Conservation (phyloP, 2,113 vertebrate genomes). For the Perca schrenkii region DNA sequence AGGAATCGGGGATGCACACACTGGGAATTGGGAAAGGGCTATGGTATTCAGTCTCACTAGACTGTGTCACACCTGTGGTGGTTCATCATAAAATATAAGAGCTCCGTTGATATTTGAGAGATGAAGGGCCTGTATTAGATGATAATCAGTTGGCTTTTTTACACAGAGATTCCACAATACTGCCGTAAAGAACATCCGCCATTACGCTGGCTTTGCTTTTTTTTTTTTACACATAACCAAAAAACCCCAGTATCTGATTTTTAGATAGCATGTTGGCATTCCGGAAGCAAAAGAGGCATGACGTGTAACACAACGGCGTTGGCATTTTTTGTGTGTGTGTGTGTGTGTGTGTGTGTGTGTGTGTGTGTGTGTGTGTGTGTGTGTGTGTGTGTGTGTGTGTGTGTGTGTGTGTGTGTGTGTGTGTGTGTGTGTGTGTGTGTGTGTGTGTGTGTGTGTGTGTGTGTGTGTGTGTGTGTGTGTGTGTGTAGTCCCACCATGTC, state of each 20-base stretch:
- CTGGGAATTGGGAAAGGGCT: no score
- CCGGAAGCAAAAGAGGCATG: no score
- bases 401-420: not conserved
- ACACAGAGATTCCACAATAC: no score
- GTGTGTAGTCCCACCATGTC: not conserved
- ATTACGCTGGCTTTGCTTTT: no score
- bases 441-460: not conserved
- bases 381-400: not conserved
- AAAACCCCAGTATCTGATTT: not conserved
- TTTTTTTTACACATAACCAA: not conserved
- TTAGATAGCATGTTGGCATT: no score
- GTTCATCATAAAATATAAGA: slow-evolving; percentile 26
- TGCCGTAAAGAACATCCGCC: no score
- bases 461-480: not conserved
- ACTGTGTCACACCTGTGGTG: slow-evolving; percentile 11
- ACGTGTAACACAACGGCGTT: not conserved
- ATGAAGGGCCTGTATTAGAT: not conserved
- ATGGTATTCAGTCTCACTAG: slow-evolving; percentile 26
- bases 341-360: no score
- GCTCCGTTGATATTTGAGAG: slow-evolving; percentile 18
- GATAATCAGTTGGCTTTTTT: no score
- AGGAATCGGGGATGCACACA: no score
- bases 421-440: no score
- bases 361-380: no score
- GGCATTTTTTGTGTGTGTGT: not conserved